These are phyloP conservation scores for Shinisaurus crocodilurus DNA, from an alignment of 2,113 vertebrate species.

Conservation along the genomic window DNA sequence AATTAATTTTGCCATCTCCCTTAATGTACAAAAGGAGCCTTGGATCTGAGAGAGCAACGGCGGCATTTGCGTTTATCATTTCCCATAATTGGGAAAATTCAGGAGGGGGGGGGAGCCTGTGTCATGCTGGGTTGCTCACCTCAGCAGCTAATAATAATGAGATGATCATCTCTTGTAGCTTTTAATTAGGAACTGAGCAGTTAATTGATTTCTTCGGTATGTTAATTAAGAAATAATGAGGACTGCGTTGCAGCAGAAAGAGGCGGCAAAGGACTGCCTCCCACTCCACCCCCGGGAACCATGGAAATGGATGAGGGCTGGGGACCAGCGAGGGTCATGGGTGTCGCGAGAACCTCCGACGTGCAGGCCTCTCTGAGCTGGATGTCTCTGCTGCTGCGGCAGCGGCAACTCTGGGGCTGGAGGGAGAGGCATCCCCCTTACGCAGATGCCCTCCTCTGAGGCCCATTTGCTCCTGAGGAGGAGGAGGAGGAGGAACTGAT, in stretches of 20 bases:
- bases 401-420: neutral
- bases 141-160: conserved; percentile 31
- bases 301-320: neutral
- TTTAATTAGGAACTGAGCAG: conserved; percentile 63
- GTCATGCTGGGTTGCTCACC: conserved; percentile 40
- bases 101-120: neutral
- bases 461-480: neutral
- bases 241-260: conserved; percentile 53
- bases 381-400: neutral
- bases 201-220: conserved; percentile 75
- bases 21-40: conserved; percentile 23
- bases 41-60: neutral
- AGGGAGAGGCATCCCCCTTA: too few relatives aligned
- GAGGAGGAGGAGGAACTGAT: too few relatives aligned
- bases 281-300: neutral
- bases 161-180: conserved; percentile 45
- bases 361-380: neutral
- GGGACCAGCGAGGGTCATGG: neutral
- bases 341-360: too few relatives aligned
- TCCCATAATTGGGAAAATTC: conserved; percentile 32
- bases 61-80: neutral
- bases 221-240: conserved; percentile 74
- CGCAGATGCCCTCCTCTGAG: neutral
- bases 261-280: conserved; percentile 9
- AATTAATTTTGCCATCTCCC: conserved; percentile 59